phyloP scores from a whole-genome alignment of 2,113 vertebrate genomes.

The Arenaria interpres region DNA sequence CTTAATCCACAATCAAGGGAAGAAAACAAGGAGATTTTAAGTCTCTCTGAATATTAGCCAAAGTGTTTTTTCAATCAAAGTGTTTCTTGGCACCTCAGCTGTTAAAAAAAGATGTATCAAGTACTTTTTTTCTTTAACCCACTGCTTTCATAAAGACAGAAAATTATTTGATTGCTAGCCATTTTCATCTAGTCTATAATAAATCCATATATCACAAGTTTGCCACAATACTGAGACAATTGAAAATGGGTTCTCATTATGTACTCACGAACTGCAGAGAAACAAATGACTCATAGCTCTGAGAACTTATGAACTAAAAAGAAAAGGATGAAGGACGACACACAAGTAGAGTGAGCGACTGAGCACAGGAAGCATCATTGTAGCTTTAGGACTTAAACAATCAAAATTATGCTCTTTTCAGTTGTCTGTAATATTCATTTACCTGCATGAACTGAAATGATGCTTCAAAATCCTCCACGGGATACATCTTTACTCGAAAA shows the following conservation, averaged over 20 bases:
- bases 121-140: neutral
- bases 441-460: conserved; percentile 99
- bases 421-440: neutral
- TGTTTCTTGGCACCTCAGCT: neutral
- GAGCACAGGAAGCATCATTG: neutral
- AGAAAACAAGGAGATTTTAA: neutral
- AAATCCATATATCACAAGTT: neutral
- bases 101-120: neutral
- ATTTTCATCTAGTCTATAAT: neutral
- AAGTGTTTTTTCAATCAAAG: neutral
- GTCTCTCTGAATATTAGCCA: neutral
- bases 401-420: neutral
- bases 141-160: neutral
- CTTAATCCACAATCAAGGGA: neutral
- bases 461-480: conserved; percentile 97
- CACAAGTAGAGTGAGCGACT: neutral
- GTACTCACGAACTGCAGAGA: neutral
- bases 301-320: neutral
- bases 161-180: neutral
- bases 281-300: neutral
- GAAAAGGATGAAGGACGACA: neutral
- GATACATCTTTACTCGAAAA: conserved; percentile 99
- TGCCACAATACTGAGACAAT: neutral
- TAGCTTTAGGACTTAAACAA: neutral
- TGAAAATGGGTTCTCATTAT: neutral